These are phyloP conservation scores for Petrocephalus sullivani DNA, from an alignment of 2,797 vertebrate genomes.

Conservation along the genomic window DNA sequence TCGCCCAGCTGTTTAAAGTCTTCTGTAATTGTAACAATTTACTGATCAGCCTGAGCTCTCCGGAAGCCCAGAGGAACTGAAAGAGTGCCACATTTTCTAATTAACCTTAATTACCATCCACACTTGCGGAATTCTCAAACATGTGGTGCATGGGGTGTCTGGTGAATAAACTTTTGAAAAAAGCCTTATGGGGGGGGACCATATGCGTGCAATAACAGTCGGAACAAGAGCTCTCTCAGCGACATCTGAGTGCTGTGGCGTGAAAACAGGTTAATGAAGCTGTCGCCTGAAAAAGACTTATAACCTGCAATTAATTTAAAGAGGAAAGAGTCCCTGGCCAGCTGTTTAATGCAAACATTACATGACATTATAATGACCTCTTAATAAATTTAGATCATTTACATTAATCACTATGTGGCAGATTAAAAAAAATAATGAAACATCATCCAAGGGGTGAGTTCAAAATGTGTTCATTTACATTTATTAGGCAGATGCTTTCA, in stretches of 20 bases:
- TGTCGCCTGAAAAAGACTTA: background rate
- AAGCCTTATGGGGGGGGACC: background rate
- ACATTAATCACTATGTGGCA: background rate
- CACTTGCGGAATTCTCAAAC: background rate
- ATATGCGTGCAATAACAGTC: background rate
- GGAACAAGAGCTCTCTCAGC: background rate
- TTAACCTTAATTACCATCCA: conserved; percentile 49
- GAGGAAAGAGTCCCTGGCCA: background rate
- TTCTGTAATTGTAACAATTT: conserved; percentile 34
- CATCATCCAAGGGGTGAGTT: background rate
- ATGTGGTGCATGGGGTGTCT: background rate
- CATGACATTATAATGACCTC: background rate
- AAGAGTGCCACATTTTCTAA: conserved; percentile 47
- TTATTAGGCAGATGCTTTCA: background rate
- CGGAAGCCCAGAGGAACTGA: conserved; percentile 28
- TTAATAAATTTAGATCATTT: conserved; percentile 1
- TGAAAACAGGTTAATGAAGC: conserved; percentile 6
- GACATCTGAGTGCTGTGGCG: background rate
- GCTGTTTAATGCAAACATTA: background rate
- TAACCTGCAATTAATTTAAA: background rate
- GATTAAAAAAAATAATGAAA: background rate
- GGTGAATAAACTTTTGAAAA: conserved; percentile 15
- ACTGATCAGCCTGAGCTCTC: conserved; percentile 34
- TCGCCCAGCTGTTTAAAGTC: conserved; percentile 13
- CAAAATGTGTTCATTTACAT: background rate